phyloP scores from a whole-genome alignment of 2,888 invertebrate species.

The Omphaloscelis lunosa region DNA sequence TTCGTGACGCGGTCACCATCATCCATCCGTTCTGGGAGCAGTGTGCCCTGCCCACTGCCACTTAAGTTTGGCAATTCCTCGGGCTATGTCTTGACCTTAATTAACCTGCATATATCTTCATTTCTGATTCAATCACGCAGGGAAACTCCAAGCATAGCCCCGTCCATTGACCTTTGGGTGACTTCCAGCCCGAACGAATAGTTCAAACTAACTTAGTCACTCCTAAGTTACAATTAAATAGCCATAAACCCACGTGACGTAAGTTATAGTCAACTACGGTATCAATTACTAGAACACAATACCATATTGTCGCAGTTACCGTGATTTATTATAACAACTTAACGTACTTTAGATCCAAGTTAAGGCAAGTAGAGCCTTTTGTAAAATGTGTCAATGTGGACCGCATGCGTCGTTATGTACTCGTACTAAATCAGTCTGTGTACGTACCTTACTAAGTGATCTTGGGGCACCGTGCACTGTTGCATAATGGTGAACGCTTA shows the following conservation, averaged over 20 bases:
- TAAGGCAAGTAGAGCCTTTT: conserved; percentile 52
- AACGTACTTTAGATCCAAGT: conserved; percentile 26
- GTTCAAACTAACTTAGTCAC: conserved; percentile 4
- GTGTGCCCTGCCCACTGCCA: background rate
- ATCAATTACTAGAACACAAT: conserved; percentile 25
- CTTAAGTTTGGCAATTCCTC: background rate
- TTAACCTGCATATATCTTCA: background rate
- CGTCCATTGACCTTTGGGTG: background rate
- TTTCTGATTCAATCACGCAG: background rate
- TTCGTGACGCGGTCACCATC: background rate
- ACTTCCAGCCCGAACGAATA: background rate
- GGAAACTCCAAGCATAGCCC: background rate
- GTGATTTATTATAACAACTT: conserved; percentile 41
- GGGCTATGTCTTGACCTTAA: background rate
- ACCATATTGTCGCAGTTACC: conserved; percentile 9
- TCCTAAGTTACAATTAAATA: conserved; percentile 3
- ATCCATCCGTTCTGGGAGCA: background rate
- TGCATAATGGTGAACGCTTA: conserved; percentile 51
- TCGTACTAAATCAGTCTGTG: conserved; percentile 55
- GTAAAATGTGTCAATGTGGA: conserved; percentile 69
- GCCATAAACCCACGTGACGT: background rate
- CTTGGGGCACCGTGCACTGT: conserved; percentile 42
- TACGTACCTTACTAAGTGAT: conserved; percentile 50
- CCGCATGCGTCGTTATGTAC: conserved; percentile 47
- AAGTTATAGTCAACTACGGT: background rate